Percentiles rank a stretch among this genome's conserved stretches.
phyloP scores from a whole-genome alignment of 2,797 vertebrate genomes.

The Uromys caudimaculatus region DNA sequence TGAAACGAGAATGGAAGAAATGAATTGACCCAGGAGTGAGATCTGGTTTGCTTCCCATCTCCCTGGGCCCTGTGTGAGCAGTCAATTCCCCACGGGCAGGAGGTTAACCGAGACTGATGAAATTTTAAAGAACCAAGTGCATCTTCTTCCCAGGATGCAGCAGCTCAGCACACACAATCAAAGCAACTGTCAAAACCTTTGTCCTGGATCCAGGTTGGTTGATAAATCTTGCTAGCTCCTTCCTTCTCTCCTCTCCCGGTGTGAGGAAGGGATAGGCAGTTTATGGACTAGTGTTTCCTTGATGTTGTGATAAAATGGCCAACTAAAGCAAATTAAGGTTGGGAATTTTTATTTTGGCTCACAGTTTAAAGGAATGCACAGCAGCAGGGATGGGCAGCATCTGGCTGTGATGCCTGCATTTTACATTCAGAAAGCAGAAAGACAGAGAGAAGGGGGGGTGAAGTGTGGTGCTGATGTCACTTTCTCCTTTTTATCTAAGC shows the following conservation, averaged over 20 bases:
- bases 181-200: neutral
- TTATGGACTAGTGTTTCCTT: neutral
- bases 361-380: neutral
- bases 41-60: neutral
- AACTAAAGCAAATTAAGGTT: neutral
- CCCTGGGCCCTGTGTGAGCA: neutral
- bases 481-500: neutral
- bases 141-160: neutral
- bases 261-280: neutral
- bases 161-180: neutral
- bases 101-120: conserved; percentile 50
- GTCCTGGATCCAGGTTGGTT: neutral
- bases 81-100: neutral
- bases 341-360: neutral
- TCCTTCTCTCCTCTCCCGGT: neutral
- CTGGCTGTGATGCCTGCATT: neutral
- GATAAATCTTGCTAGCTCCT: neutral
- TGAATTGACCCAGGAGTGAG: neutral
- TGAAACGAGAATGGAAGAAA: neutral
- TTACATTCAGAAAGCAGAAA: neutral
- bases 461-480: neutral
- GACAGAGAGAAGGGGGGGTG: too few species aligned
- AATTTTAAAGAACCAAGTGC: neutral
- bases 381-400: neutral
- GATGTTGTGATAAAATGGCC: neutral